Base-by-base conservation (phyloP, 92 coral and sea anemone genomes). In the Umimayanthus kanabou region DNA sequence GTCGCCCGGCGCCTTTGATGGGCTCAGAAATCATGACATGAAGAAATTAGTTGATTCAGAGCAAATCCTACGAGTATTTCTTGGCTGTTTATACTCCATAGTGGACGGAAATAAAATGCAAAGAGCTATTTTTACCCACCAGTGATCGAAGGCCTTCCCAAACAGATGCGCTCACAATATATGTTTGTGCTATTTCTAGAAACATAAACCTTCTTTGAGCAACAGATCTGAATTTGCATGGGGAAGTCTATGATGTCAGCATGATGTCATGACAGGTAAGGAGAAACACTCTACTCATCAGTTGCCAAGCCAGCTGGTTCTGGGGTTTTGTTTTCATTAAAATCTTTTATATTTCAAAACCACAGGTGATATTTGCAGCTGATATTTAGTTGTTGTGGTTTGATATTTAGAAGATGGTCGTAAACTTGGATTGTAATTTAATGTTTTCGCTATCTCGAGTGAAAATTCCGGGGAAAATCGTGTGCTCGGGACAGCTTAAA, bases 41-140 rank as follows among this genome's bases (percentile, higher is more conserved):
- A 88, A 55, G 40, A 47, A 88, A 79, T 45, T 28, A 28, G 29
- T 47, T 81, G 81, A 39, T 80, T 53, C 57, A 73, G 33, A 76
- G 76, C 82, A 75, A 91, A 88, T 88, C 90, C 84, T 86, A 88
- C 80, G 83, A 86, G 88, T 77, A 88, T 88, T 90, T 92, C 87
- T 91, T 79, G 73, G 93, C 96, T 95, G 98, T 95, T 95, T 95
- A 95, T 95, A 95, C 93, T 91, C 91, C 94, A 86, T 82, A 83
- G 89, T 91, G 82, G 98, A 96, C 99, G 99, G 99, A 96, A 96
- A 96, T 96, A 96, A 96, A 96, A 95, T 96, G 91, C 98, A 96
- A 85, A 95, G 94, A 94, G 92, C 99, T 96, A 96, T 96, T 96
- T 96, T 95, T 96, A 96, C 99, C 99, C 98, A 96, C 99, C 99